Evolutionary conservation across 2,797 vertebrate genomes (phyloP).

Genomic region (Sciurus carolinensis): DNA sequence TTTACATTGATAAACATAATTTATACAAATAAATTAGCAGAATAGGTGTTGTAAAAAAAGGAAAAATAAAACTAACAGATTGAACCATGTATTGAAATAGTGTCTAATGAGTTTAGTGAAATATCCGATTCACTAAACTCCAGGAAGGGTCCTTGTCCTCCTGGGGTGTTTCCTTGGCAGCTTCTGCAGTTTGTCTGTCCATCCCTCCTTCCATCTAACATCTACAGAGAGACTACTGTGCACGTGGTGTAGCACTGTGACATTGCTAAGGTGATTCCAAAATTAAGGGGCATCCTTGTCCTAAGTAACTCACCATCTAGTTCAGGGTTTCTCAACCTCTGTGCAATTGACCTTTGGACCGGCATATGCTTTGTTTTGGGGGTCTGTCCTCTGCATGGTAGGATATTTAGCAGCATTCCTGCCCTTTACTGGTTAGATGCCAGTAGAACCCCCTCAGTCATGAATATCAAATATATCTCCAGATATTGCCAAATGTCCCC

Average conservation of each 20-base stretch:
- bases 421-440: neutral
- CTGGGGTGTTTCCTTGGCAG: neutral
- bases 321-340: neutral
- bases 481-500: neutral
- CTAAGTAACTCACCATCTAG: neutral
- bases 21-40: conserved; percentile 67
- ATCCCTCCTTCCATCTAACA: neutral
- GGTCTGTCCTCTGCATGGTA: neutral
- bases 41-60: conserved; percentile 6
- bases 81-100: conserved; percentile 29
- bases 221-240: neutral
- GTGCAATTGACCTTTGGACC: neutral
- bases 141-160: neutral
- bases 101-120: neutral
- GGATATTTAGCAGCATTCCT: neutral
- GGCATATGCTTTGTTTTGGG: neutral
- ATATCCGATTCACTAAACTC: neutral
- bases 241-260: neutral
- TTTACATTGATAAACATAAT: conserved; percentile 61
- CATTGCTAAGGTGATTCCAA: neutral
- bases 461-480: conserved; percentile 30
- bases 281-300: neutral
- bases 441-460: neutral
- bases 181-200: neutral
- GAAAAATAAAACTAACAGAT: neutral